A percentile compares a stretch with the other conserved stretches of the same genome.
These are phyloP conservation scores for Lasioglossum morio DNA, from an alignment of 2,888 invertebrate genomes.

Conservation along the genomic window DNA sequence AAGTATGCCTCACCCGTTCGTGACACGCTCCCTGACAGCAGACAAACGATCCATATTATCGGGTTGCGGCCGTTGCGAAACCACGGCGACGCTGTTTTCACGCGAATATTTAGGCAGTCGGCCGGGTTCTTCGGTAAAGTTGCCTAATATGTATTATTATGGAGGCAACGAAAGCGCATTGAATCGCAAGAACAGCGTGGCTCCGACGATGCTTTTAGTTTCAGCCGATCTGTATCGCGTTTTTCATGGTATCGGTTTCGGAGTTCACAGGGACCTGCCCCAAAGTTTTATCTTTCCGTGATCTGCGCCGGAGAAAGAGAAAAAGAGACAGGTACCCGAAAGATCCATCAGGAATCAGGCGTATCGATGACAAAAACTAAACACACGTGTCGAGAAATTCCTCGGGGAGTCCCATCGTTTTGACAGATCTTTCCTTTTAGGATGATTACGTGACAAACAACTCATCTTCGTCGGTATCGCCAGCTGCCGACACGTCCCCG, in stretches of 20 bases:
- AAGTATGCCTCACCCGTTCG: not conserved
- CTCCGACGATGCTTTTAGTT: constrained; percentile 27
- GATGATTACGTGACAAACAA: constrained; percentile 52
- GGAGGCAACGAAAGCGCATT: not conserved
- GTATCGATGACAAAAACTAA: constrained; percentile 66
- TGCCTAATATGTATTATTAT: not conserved
- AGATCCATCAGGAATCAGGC: constrained; percentile 56
- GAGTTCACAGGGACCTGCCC: not conserved
- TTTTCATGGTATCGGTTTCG: constrained; percentile 37
- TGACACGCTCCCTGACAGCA: constrained; percentile 11
- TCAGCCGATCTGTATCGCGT: constrained; percentile 2
- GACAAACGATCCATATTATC: constrained; percentile 29
- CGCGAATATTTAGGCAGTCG: constrained; percentile 1
- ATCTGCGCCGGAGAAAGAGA: constrained; percentile 41
- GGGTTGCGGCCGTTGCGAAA: constrained; percentile 5
- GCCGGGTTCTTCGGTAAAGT: not conserved
- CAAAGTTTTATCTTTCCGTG: constrained; percentile 45
- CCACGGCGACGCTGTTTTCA: constrained; percentile 3
- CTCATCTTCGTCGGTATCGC: constrained; percentile 34
- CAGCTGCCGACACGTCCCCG: constrained; percentile 9
- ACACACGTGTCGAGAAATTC: constrained; percentile 48
- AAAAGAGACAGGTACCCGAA: constrained; percentile 43
- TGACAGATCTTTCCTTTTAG: constrained; percentile 68
- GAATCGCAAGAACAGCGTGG: not conserved
- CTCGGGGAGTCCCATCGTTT: constrained; percentile 54